phyloP scores from a whole-genome alignment of 2,888 invertebrate genomes.

The Dolichopus griseipennis region DNA sequence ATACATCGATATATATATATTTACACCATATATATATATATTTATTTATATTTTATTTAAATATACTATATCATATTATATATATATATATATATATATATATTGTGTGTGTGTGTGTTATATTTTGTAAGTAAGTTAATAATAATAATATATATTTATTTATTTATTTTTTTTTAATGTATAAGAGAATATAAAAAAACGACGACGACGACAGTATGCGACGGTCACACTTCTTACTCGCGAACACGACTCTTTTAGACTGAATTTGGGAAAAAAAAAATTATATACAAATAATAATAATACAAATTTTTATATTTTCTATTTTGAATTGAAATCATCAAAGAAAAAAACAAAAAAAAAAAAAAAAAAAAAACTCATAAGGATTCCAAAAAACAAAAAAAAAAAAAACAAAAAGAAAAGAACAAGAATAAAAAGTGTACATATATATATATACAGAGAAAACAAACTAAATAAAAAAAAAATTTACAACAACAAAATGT shows the following conservation, averaged over 20 bases:
- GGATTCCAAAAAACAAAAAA: constrained; percentile 2
- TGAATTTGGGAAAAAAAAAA: constrained; percentile 30
- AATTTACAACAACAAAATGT: too few relatives aligned
- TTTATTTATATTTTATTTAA: not conserved
- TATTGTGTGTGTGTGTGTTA: not conserved
- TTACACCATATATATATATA: too few relatives aligned
- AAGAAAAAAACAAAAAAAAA: not conserved
- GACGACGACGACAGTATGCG: not conserved
- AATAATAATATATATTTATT: too few relatives aligned
- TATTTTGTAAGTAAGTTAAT: not conserved
- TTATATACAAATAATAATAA: too few relatives aligned
- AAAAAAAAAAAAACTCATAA: constrained; percentile 6
- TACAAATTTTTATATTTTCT: constrained; percentile 1
- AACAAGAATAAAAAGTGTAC: not conserved
- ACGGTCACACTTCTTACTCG: constrained; percentile 38
- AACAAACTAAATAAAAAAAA: too few relatives aligned
- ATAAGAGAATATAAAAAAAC: constrained; percentile 5
- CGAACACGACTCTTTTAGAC: constrained; percentile 46
- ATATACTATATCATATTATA: not conserved
- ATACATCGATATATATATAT: too few relatives aligned
- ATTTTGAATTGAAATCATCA: constrained; percentile 2
- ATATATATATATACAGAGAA: not conserved
- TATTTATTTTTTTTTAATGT: not conserved
- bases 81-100: not conserved
- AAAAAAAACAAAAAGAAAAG: not conserved